These are phyloP conservation scores for Potamilus streckersoni DNA, from an alignment of 1,140 invertebrate species.

Conservation along the genomic window DNA sequence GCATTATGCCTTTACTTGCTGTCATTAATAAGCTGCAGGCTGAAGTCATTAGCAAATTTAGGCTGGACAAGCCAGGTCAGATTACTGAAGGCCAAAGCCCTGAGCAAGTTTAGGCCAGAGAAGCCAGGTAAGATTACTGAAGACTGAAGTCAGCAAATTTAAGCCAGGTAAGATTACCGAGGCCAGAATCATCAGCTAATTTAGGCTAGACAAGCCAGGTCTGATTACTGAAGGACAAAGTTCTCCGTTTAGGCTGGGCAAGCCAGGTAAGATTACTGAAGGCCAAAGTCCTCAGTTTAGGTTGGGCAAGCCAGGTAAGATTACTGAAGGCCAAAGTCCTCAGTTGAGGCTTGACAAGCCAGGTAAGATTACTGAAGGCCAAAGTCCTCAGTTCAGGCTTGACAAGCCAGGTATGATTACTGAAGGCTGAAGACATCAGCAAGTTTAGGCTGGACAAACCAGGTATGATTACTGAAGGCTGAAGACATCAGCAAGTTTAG, in stretches of 20 bases:
- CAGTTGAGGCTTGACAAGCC: slow-evolving; percentile 4
- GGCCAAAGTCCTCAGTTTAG: slow-evolving; percentile 32
- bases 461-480: slow-evolving; percentile 14
- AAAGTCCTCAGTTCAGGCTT: slow-evolving; percentile 30
- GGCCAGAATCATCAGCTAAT: slow-evolving; percentile 33
- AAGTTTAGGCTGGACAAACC: slow-evolving; percentile 1
- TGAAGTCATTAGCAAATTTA: slow-evolving; percentile 36
- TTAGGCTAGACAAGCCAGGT: not conserved
- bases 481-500: slow-evolving; percentile 36
- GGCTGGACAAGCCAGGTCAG: too few relatives aligned
- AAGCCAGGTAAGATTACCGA: slow-evolving; percentile 8
- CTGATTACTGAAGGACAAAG: slow-evolving; percentile 23
- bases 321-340: slow-evolving; percentile 35
- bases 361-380: slow-evolving; percentile 9
- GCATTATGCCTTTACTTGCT: slow-evolving; percentile 32
- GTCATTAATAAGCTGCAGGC: slow-evolving; percentile 36
- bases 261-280: slow-evolving; percentile 16
- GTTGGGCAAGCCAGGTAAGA: too few relatives aligned
- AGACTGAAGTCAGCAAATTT: slow-evolving; percentile 35
- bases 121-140: slow-evolving; percentile 4
- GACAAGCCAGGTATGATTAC: too few relatives aligned
- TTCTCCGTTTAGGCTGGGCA: slow-evolving; percentile 23
- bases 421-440: slow-evolving; percentile 36
- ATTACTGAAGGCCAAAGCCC: slow-evolving; percentile 32
- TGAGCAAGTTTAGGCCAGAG: slow-evolving; percentile 19